These are phyloP conservation scores for Drosophila neocordata DNA, from an alignment of 1,140 invertebrate species.

Conservation along the genomic window DNA sequence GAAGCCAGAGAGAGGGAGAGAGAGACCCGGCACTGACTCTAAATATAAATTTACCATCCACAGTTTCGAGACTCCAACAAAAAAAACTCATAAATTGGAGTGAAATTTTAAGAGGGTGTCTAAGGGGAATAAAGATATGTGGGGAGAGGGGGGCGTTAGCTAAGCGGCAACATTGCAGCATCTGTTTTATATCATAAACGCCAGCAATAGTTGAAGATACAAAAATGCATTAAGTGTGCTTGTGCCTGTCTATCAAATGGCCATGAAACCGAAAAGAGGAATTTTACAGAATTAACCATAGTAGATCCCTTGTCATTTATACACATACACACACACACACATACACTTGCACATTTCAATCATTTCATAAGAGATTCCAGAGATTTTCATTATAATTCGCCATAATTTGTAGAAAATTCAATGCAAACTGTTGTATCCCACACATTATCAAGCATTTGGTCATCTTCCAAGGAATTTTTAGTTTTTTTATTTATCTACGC, in stretches of 20 bases:
- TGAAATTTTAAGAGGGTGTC: not conserved
- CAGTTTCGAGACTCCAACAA: slow-evolving; percentile 35
- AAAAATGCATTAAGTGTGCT: slow-evolving; percentile 67
- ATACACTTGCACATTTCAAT: slow-evolving; percentile 13
- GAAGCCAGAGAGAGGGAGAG: slow-evolving; percentile 1
- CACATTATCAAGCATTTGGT: slow-evolving; percentile 46
- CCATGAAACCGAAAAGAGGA: slow-evolving; percentile 42
- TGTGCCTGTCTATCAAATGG: slow-evolving; percentile 58
- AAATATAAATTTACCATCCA: slow-evolving; percentile 63
- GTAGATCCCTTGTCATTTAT: slow-evolving; percentile 28
- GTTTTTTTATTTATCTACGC: slow-evolving; percentile 81
- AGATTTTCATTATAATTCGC: slow-evolving; percentile 35
- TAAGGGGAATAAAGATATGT: too few relatives aligned
- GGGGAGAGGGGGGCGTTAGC: not conserved
- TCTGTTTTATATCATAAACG: slow-evolving; percentile 70
- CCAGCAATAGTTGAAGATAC: slow-evolving; percentile 47
- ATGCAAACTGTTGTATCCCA: slow-evolving; percentile 5
- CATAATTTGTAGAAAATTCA: slow-evolving; percentile 19
- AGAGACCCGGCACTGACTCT: slow-evolving; percentile 50
- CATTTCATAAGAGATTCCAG: not conserved
- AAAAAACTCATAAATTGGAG: slow-evolving; percentile 4
- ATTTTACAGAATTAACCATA: slow-evolving; percentile 44
- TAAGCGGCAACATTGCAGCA: slow-evolving; percentile 33
- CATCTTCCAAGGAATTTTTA: slow-evolving; percentile 63
- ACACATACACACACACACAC: slow-evolving; percentile 4